A percentile compares a stretch with the other conserved stretches of the same genome.
These are phyloP conservation scores for Habrosyne pyritoides DNA, from an alignment of 2,888 invertebrate species.

Conservation along the genomic window DNA sequence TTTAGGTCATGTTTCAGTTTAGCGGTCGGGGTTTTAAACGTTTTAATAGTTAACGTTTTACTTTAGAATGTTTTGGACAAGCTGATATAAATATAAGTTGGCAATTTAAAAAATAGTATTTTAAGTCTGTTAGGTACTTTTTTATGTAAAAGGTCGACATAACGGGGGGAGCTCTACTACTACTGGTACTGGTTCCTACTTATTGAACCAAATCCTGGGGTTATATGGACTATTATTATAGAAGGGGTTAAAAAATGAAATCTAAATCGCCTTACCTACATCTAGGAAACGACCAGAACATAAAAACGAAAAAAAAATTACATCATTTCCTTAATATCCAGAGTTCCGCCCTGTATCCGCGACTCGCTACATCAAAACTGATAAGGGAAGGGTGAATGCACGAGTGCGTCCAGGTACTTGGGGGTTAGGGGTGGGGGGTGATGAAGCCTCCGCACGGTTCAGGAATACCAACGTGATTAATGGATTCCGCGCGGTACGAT, in stretches of 20 bases:
- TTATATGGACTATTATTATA: background rate
- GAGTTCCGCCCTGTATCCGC: constrained; percentile 63
- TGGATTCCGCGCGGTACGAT: constrained; percentile 72
- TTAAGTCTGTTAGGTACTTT: no score
- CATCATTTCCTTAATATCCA: constrained; percentile 55
- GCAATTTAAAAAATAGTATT: no score
- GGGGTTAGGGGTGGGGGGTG: constrained; percentile 49
- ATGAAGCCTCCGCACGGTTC: constrained; percentile 53
- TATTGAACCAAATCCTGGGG: no score
- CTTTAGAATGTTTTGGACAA: background rate
- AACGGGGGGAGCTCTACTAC: no score
- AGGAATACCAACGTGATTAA: constrained; percentile 80
- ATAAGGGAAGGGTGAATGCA: constrained; percentile 81
- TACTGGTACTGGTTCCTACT: no score
- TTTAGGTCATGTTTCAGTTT: background rate
- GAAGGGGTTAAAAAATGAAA: constrained; percentile 5
- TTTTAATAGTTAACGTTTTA: background rate
- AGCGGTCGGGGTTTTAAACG: background rate
- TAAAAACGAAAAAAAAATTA: constrained; percentile 29
- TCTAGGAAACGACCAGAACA: constrained; percentile 22
- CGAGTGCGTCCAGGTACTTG: constrained; percentile 78
- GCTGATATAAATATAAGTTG: background rate
- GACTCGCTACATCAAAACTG: constrained; percentile 71
- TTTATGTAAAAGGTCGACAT: no score
- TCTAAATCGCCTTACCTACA: constrained; percentile 9